phyloP scores from a whole-genome alignment of 2,113 vertebrate species.

The Osmerus eperlanus region DNA sequence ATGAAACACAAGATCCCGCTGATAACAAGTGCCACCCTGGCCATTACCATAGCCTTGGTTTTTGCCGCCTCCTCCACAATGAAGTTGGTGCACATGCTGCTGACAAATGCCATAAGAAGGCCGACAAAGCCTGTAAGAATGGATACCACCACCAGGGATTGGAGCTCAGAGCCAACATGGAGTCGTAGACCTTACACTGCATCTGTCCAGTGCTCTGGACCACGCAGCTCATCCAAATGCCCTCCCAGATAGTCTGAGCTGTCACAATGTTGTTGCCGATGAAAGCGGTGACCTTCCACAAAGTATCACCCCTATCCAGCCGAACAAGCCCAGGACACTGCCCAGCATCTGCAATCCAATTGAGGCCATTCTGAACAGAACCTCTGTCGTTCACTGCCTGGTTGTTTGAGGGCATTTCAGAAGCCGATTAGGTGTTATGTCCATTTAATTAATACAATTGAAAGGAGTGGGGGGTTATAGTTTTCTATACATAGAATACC shows the following conservation, averaged over 20 bases:
- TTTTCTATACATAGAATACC: constrained; percentile 30
- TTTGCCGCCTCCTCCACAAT: constrained; percentile 81
- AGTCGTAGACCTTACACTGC: constrained; percentile 84
- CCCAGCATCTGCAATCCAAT: constrained; percentile 1
- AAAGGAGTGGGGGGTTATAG: constrained; percentile 41
- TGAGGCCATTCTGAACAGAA: not conserved
- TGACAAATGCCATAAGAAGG: constrained; percentile 47
- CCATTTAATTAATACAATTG: not conserved
- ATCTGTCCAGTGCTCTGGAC: constrained; percentile 83
- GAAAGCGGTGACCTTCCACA: constrained; percentile 35
- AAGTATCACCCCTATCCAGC: constrained; percentile 19
- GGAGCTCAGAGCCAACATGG: constrained; percentile 80
- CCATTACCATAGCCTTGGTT: constrained; percentile 82
- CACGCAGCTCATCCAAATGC: constrained; percentile 37
- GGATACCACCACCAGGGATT: constrained; percentile 81
- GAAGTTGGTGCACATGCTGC: constrained; percentile 85
- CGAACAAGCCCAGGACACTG: constrained; percentile 17
- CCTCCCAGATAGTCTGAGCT: constrained; percentile 31
- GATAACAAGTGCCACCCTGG: constrained; percentile 14
- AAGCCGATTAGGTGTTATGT: constrained; percentile 1
- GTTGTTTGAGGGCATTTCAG: not conserved
- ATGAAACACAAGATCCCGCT: constrained; percentile 62
- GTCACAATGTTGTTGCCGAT: constrained; percentile 29
- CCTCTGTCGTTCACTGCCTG: not conserved
- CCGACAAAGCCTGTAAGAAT: constrained; percentile 72